A percentile compares a stretch with the other conserved stretches of the same genome.
phyloP scores from a whole-genome alignment of 2,888 invertebrate species.

The Eulithis testata region DNA sequence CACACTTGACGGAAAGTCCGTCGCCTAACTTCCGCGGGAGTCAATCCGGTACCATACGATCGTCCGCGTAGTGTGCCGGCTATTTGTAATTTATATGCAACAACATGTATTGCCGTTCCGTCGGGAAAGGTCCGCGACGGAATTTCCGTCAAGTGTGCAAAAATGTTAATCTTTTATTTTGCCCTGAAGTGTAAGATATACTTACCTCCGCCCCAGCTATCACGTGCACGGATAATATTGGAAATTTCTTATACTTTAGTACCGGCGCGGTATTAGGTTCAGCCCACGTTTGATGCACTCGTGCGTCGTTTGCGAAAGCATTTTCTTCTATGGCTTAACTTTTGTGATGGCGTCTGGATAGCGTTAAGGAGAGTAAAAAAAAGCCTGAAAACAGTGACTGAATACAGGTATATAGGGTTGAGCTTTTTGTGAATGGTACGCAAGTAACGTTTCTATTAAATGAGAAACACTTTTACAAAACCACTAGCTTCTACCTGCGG shows the following conservation, averaged over 20 bases:
- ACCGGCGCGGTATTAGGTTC: slow-evolving; percentile 1
- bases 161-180: background rate
- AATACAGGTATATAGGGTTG: background rate
- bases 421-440: slow-evolving; percentile 5
- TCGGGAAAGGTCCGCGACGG: too few species aligned
- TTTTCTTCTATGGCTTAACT: too few species aligned
- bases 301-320: background rate
- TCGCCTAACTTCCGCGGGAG: too few species aligned
- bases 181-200: slow-evolving; percentile 35
- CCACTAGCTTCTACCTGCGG: background rate
- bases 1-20: too few species aligned
- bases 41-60: too few species aligned
- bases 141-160: too few species aligned
- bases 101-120: too few species aligned
- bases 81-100: too few species aligned
- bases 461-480: slow-evolving; percentile 18
- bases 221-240: slow-evolving; percentile 50
- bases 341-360: too few species aligned
- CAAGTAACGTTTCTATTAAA: slow-evolving; percentile 13
- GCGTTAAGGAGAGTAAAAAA: too few species aligned
- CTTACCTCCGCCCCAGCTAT: slow-evolving; percentile 40
- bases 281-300: background rate
- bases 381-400: background rate
- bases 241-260: slow-evolving; percentile 49
- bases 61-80: too few species aligned